A percentile compares a stretch with the other conserved stretches of the same genome.
These are phyloP conservation scores for Tor tambroides DNA, from an alignment of 2,113 vertebrate species.

Conservation along the genomic window DNA sequence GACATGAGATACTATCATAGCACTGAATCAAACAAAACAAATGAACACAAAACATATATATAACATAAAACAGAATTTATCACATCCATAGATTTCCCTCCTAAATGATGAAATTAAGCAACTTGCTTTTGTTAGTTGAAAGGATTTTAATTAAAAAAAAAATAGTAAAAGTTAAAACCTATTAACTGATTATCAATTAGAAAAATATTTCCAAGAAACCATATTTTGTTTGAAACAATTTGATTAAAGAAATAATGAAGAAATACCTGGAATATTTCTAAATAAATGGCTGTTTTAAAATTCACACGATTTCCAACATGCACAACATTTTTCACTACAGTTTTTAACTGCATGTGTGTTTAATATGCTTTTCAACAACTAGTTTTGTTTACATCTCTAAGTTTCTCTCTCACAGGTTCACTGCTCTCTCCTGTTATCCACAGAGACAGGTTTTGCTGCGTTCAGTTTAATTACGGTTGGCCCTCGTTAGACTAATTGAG, in stretches of 20 bases:
- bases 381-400: background rate
- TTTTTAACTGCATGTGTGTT: background rate
- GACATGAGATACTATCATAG: no score
- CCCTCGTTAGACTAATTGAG: constrained; percentile 40
- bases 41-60: no score
- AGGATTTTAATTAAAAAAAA: no score
- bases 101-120: no score
- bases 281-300: background rate
- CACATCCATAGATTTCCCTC: no score
- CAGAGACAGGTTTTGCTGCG: background rate
- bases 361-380: background rate
- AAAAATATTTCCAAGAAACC: no score
- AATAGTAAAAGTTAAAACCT: no score
- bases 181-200: no score
- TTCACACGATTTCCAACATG: background rate
- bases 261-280: background rate
- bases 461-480: constrained; percentile 20
- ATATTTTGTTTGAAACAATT: background rate
- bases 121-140: no score
- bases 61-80: no score
- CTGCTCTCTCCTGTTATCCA: background rate
- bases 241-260: no score
- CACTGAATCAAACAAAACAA: no score
- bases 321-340: background rate
- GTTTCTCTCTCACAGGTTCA: background rate